These are phyloP conservation scores for Merops nubicus DNA, from an alignment of 2,113 vertebrate genomes.

Conservation along the genomic window DNA sequence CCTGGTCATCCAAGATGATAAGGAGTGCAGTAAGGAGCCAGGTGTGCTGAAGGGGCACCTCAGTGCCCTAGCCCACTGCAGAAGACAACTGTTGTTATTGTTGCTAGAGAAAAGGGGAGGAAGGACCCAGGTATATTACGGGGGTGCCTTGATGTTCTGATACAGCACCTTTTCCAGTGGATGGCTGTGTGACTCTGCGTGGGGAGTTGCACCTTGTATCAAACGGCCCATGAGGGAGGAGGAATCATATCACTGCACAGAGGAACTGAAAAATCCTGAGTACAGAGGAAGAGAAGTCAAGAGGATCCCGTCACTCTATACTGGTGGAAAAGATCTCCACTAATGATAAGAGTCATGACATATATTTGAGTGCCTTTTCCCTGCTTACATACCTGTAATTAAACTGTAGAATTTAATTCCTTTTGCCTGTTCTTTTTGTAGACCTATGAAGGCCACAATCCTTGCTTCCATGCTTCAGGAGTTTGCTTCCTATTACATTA, in stretches of 20 bases:
- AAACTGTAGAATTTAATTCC: neutral
- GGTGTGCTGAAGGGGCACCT: neutral
- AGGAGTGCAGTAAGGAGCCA: neutral
- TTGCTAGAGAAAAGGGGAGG: neutral
- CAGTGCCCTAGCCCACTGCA: neutral
- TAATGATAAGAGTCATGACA: neutral
- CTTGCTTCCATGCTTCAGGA: neutral
- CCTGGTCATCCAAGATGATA: neutral
- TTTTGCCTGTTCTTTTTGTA: neutral
- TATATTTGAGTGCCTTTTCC: neutral
- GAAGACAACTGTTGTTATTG: neutral
- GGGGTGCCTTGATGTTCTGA: too few relatives aligned
- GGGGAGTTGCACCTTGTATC: too few relatives aligned
- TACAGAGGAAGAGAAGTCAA: neutral
- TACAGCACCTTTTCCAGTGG: too few relatives aligned
- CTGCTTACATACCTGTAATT: neutral
- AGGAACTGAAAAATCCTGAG: neutral
- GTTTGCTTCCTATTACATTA: neutral
- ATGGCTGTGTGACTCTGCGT: too few relatives aligned
- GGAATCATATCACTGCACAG: too few relatives aligned
- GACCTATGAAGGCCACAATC: neutral
- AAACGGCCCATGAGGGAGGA: too few relatives aligned
- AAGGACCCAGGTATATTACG: neutral
- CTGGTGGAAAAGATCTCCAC: neutral
- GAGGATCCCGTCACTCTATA: neutral